Evolutionary conservation across 1,140 invertebrate species (phyloP), one percentile per base, ranked within the genome.

Genomic region (Dryas iulia): DNA sequence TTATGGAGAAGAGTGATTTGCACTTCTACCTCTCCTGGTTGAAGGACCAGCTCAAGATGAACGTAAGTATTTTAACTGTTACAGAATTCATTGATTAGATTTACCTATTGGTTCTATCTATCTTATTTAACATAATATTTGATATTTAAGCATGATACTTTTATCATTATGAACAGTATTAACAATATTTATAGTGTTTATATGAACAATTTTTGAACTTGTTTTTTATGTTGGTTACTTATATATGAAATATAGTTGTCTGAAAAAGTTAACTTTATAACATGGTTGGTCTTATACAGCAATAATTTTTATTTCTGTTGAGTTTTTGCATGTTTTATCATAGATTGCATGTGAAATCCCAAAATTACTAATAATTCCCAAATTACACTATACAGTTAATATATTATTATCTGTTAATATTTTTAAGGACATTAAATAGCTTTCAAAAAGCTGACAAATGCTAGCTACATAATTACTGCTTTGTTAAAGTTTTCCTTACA

Each of bases 21-120:
- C 95, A 98, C 82, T 98, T 98, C 88, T 99, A 99, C 89, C 94
- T 99, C 58, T 97, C 97, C 74, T 99, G 98, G 97, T 94, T 99
- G 0, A 99, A 98, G 92, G 98, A 99, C 89, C 98, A 99, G 90
- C 93, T 99, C 26, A 96, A 96, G 85, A 74, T 75, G 56, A 90
- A 91, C 74, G 89, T 90, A 82, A 91, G 87, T 83, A 53, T 11
- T 59, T 18, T 4, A 39, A 35, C n/a, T 35, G 6, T 28, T 6
- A 28, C 26, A 28, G 26, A 6, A 6, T 6, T 28, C 6, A 28
- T 6, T 28, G 26, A 28, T 3, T 28, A 28, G 2, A 28, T 28
- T 3, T 3, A 28, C 26, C 2, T 28, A 6, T 28, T 28, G 26
- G 6, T 28, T 28, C 6, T 28, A 28, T n/a, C n/a, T n/a, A n/a